A percentile compares a stretch with the other conserved stretches of the same genome.
Conservation (phyloP, 2,113 vertebrate species). For the Trematomus loennbergii region DNA sequence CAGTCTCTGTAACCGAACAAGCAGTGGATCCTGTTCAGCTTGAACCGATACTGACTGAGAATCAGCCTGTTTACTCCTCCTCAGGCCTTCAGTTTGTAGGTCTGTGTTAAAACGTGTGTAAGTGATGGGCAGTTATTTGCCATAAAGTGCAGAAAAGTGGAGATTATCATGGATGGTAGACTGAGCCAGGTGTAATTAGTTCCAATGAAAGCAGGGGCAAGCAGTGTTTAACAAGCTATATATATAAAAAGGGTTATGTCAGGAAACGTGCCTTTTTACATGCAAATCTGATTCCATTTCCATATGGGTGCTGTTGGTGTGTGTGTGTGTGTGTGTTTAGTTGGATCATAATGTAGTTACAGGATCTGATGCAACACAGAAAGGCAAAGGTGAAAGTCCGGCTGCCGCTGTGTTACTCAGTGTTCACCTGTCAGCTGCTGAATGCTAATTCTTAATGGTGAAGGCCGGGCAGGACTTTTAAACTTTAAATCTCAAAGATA, state of each 20-base stretch:
- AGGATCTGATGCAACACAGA: constrained; percentile 17
- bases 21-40: constrained; percentile 48
- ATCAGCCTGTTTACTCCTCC: constrained; percentile 1
- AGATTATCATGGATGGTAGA: neutral
- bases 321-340: neutral
- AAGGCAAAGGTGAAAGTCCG: constrained; percentile 32
- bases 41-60: constrained; percentile 31
- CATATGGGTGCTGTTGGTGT: no score
- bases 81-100: neutral
- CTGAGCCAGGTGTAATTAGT: neutral
- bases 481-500: neutral
- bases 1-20: constrained; percentile 12
- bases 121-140: neutral
- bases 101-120: constrained; percentile 1
- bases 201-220: no score
- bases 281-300: constrained; percentile 13
- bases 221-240: no score
- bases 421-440: neutral
- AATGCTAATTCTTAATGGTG: neutral
- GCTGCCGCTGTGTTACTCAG: neutral
- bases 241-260: neutral
- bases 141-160: neutral
- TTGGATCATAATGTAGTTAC: constrained; percentile 9
- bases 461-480: neutral
- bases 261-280: neutral